A percentile compares a stretch with the other conserved stretches of the same genome.
Evolutionary conservation across 2,113 vertebrate species (phyloP).

Genomic region (Misgurnus anguillicaudatus): DNA sequence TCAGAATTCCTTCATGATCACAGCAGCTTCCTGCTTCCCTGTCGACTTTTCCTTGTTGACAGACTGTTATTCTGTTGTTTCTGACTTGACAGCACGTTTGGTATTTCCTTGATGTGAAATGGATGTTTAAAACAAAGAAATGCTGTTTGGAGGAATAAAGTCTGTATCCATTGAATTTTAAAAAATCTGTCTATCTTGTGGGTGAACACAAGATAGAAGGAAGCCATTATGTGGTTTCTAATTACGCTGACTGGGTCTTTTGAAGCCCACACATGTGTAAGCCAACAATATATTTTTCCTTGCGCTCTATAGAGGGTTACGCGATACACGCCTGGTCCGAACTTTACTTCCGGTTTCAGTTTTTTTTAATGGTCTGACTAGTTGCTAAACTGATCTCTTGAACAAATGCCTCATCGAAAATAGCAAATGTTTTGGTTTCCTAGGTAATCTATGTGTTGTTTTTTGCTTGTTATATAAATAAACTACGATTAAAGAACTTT

Average conservation of each 20-base stretch:
- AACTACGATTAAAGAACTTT: too few relatives aligned
- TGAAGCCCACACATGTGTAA: not conserved
- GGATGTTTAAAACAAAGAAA: not conserved
- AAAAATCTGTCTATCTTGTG: too few relatives aligned
- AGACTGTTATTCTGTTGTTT: conserved; percentile 18
- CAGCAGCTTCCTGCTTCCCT: conserved; percentile 26
- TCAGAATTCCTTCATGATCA: conserved; percentile 14
- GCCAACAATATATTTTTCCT: not conserved
- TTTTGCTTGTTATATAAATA: too few relatives aligned
- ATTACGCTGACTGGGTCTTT: not conserved
- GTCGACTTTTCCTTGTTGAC: conserved; percentile 7
- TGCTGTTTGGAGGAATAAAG: not conserved
- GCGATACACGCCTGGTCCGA: too few relatives aligned
- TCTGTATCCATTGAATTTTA: not conserved
- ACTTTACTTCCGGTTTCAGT: too few relatives aligned
- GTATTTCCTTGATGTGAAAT: conserved; percentile 28
- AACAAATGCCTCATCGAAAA: too few relatives aligned
- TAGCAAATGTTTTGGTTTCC: too few relatives aligned
- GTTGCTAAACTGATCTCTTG: too few relatives aligned
- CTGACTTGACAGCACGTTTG: conserved; percentile 31
- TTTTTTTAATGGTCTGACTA: too few relatives aligned
- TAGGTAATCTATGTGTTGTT: too few relatives aligned
- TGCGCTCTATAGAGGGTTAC: not conserved
- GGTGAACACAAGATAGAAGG: not conserved
- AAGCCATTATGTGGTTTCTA: not conserved